Conservation (phyloP, 2,113 vertebrate species). For the Sceloporus tristichus region DNA sequence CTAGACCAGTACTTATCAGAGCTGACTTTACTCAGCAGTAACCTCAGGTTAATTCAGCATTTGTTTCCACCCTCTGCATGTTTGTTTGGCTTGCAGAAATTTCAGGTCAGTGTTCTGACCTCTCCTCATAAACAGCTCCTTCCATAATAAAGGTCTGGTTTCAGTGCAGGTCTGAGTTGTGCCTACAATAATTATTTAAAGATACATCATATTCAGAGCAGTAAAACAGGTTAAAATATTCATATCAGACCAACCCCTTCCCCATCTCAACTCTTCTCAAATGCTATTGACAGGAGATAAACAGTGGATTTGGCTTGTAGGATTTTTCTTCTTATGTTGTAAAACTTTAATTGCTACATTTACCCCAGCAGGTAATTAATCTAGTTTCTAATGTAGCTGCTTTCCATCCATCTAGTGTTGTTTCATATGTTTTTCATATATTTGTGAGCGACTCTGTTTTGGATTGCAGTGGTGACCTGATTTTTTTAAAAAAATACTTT, state of each 20-base stretch:
- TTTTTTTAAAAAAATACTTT: constrained; percentile 39
- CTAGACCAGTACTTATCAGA: too few relatives aligned
- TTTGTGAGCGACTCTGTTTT: constrained; percentile 1
- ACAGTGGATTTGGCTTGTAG: constrained; percentile 42
- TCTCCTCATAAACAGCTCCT: neutral
- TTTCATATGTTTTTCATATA: constrained; percentile 35
- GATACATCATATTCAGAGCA: neutral
- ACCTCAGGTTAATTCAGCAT: neutral
- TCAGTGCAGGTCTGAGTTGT: neutral
- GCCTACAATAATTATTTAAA: constrained; percentile 1
- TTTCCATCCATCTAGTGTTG: constrained; percentile 36
- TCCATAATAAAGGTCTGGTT: neutral
- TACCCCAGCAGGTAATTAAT: constrained; percentile 57
- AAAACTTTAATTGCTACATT: constrained; percentile 57
- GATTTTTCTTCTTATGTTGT: constrained; percentile 46
- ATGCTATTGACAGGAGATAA: neutral
- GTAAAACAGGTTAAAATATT: neutral
- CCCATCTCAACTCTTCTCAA: neutral
- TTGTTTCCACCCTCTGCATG: neutral
- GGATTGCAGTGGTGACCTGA: constrained; percentile 23
- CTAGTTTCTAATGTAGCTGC: constrained; percentile 57
- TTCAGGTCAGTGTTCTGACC: neutral
- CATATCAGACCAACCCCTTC: too few relatives aligned
- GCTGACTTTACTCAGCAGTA: neutral
- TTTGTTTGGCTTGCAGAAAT: neutral